A percentile compares a stretch with the other conserved stretches of the same genome.
Conservation (phyloP, 37 sponge, comb jelly and placozoan genomes). For the Diacarnus erythraeanus region DNA sequence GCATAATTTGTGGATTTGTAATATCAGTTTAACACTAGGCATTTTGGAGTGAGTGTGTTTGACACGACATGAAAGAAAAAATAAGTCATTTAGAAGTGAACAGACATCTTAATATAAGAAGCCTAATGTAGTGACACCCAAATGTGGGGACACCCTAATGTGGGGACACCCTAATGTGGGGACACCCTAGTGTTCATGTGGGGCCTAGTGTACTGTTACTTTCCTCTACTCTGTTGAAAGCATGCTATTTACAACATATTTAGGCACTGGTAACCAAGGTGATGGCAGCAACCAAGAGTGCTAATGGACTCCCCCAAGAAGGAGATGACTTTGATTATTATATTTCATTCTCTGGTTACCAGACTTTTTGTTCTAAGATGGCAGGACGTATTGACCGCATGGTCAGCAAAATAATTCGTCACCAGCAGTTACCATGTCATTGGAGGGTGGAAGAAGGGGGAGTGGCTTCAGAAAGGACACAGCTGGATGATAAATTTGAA, state of each 20-base stretch:
- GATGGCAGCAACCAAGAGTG: slow-evolving; percentile 50
- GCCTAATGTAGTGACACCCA: no score
- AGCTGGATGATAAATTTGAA: slow-evolving; percentile 84
- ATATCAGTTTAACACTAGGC: no score
- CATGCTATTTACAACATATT: background rate
- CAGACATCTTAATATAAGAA: no score
- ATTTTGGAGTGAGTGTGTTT: no score
- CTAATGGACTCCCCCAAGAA: slow-evolving; percentile 65
- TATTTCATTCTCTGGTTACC: slow-evolving; percentile 67
- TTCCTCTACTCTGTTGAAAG: no score
- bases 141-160: no score
- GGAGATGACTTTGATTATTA: slow-evolving; percentile 91
- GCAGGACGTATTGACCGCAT: slow-evolving; percentile 38
- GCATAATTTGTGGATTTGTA: no score
- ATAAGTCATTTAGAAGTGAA: no score
- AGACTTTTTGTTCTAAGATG: slow-evolving; percentile 59
- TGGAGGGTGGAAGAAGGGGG: slow-evolving; percentile 53
- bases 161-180: no score
- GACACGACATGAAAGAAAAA: no score
- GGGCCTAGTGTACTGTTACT: background rate
- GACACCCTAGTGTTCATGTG: no score
- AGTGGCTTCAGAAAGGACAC: slow-evolving; percentile 18
- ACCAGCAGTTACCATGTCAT: slow-evolving; percentile 51
- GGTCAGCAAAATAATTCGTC: slow-evolving; percentile 40
- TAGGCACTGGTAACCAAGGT: slow-evolving; percentile 43